Evolutionary conservation across 1,140 invertebrate genomes (phyloP).

Genomic region (Oncopodura yosiiana): DNA sequence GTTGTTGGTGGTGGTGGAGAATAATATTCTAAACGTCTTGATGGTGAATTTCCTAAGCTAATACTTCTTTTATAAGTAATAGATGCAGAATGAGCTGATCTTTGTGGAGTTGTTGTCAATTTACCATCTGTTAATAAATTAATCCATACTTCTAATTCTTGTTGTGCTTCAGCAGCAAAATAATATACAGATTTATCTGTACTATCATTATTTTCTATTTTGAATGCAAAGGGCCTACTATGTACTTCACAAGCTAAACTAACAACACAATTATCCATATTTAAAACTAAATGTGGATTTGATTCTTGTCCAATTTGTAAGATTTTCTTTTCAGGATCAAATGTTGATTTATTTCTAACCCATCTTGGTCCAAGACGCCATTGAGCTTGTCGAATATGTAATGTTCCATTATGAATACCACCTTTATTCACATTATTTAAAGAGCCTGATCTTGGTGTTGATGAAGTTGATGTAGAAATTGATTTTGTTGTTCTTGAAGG

Average conservation of each 20-base stretch:
- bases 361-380: conserved; percentile 30
- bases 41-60: not conserved
- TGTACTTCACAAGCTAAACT: conserved; percentile 30
- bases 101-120: not conserved
- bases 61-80: not conserved
- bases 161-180: conserved; percentile 30
- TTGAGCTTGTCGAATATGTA: conserved; percentile 21
- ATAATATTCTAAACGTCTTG: not conserved
- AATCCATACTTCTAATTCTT: conserved; percentile 28
- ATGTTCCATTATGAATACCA: conserved; percentile 14
- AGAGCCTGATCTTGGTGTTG: too few species aligned
- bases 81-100: not conserved
- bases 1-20: not conserved
- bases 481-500: too few species aligned
- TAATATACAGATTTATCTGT: conserved; percentile 25
- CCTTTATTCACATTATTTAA: too few species aligned
- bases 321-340: not conserved
- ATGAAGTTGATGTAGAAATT: too few species aligned
- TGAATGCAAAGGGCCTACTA: conserved; percentile 33
- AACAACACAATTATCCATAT: conserved; percentile 4
- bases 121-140: conserved; percentile 11
- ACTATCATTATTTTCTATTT: conserved; percentile 24
- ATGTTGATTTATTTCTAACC: conserved; percentile 15
- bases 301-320: conserved; percentile 3
- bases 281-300: not conserved